These are phyloP conservation scores for Anableps anableps DNA, from an alignment of 2,797 vertebrate species.

Conservation along the genomic window DNA sequence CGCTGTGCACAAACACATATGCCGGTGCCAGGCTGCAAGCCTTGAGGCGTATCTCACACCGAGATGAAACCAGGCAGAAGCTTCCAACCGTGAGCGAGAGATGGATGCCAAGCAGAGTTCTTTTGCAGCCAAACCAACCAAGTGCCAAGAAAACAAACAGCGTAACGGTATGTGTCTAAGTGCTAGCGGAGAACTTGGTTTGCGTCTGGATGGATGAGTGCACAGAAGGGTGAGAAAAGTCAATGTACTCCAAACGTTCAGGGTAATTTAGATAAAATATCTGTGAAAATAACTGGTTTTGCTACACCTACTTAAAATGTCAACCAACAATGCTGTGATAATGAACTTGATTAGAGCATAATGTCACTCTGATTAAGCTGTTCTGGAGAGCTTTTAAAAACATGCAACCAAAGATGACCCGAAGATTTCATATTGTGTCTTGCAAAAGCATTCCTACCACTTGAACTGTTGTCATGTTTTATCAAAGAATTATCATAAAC, in stretches of 20 bases:
- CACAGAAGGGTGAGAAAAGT: slow-evolving; percentile 27
- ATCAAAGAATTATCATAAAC: background rate
- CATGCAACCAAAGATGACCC: background rate
- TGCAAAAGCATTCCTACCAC: background rate
- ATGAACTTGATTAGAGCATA: background rate
- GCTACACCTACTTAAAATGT: slow-evolving; percentile 35
- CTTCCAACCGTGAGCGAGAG: slow-evolving; percentile 47
- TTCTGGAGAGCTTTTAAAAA: background rate
- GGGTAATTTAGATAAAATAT: slow-evolving; percentile 51
- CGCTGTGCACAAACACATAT: slow-evolving; percentile 20
- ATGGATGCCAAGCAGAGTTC: slow-evolving; percentile 44
- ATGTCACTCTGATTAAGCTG: background rate
- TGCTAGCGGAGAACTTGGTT: slow-evolving; percentile 24
- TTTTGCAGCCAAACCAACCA: slow-evolving; percentile 23
- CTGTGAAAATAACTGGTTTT: slow-evolving; percentile 34
- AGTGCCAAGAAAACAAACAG: slow-evolving; percentile 59
- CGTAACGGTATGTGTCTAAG: slow-evolving; percentile 31
- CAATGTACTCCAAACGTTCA: slow-evolving; percentile 36
- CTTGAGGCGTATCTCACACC: slow-evolving; percentile 46
- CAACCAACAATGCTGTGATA: slow-evolving; percentile 22
- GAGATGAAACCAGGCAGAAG: slow-evolving; percentile 62
- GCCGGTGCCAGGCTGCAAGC: slow-evolving; percentile 64
- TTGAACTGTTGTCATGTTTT: background rate
- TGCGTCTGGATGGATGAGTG: slow-evolving; percentile 17
- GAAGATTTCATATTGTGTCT: background rate